These are phyloP conservation scores for Forbesichthys agassizii DNA, from an alignment of 2,113 vertebrate genomes.

Conservation along the genomic window DNA sequence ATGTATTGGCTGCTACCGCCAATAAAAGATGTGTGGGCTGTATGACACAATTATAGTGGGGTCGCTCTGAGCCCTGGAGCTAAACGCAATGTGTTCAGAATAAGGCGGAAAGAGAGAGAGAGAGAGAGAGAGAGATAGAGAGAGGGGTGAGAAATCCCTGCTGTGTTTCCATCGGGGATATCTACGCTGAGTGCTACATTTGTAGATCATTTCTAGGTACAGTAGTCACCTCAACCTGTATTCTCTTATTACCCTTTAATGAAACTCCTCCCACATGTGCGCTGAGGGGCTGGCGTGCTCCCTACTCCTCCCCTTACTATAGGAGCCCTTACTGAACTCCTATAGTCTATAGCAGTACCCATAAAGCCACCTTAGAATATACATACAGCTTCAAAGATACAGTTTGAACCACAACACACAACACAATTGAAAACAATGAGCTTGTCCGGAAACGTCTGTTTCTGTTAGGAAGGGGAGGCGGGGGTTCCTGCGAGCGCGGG, in stretches of 20 bases:
- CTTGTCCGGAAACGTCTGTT: neutral
- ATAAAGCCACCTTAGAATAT: neutral
- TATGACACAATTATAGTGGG: constrained; percentile 53
- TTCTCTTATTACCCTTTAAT: too few relatives aligned
- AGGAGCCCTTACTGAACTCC: constrained; percentile 12
- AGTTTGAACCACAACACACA: neutral
- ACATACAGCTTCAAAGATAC: neutral
- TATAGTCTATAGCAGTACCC: constrained; percentile 1
- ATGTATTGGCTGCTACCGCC: constrained; percentile 50
- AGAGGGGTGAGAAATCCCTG: constrained; percentile 54
- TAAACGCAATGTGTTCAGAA: constrained; percentile 57
- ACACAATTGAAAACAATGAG: neutral
- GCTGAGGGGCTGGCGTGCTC: too few relatives aligned
- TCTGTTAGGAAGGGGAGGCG: too few relatives aligned
- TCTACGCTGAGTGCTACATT: constrained; percentile 30
- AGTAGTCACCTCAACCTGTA: too few relatives aligned
- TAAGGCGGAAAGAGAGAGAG: constrained; percentile 42
- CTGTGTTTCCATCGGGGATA: constrained; percentile 40
- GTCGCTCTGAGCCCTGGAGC: constrained; percentile 55
- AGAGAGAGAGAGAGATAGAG: neutral
- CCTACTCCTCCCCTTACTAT: too few relatives aligned
- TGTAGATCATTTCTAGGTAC: constrained; percentile 34
- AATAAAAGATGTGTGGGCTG: constrained; percentile 59
- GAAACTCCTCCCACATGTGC: too few relatives aligned
- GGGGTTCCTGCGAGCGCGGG: constrained; percentile 5